phyloP scores from a whole-genome alignment of 2,888 invertebrate species.

The Hemaris fuciformis region DNA sequence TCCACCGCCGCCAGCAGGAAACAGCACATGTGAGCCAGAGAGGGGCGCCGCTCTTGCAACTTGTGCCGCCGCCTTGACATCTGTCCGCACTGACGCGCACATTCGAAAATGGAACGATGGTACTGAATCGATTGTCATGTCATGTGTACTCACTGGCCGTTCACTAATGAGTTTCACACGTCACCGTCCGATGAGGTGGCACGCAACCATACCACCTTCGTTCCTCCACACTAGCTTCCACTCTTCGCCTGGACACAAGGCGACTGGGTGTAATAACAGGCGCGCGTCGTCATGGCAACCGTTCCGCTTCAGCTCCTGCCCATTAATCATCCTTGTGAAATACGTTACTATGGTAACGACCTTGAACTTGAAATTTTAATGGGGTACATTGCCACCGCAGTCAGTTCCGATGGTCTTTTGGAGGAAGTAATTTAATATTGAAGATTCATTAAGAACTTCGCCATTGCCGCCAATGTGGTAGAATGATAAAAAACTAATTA shows the following conservation, averaged over 20 bases:
- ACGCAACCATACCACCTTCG: background rate
- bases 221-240: background rate
- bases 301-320: background rate
- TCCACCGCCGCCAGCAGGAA: constrained; percentile 50
- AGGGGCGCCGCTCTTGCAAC: background rate
- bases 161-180: background rate
- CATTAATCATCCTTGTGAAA: background rate
- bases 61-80: background rate
- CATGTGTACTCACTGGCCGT: background rate
- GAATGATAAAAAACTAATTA: no score
- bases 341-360: background rate
- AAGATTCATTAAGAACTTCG: no score
- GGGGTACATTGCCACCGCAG: no score
- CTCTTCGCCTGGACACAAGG: background rate
- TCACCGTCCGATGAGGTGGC: background rate
- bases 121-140: constrained; percentile 11
- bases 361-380: background rate
- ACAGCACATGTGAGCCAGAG: constrained; percentile 53
- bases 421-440: no score
- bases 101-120: constrained; percentile 11
- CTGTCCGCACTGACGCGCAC: constrained; percentile 4
- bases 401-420: no score
- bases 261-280: background rate
- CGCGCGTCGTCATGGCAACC: background rate
- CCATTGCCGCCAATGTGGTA: no score